phyloP scores from a whole-genome alignment of 2,797 vertebrate genomes.

The Amblyopsis hoosieri region DNA sequence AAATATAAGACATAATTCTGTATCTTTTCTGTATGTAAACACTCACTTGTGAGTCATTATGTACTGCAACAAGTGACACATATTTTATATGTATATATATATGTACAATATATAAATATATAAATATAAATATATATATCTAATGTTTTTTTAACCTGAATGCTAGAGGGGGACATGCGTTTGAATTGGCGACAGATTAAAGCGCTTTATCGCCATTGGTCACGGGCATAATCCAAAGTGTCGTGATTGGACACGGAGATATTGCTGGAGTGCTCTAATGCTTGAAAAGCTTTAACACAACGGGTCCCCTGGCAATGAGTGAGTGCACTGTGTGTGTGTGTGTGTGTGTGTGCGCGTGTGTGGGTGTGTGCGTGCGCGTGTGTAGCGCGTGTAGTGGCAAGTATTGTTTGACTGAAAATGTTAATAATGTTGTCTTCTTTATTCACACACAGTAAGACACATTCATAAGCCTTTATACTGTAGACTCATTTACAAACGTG shows the following conservation, averaged over 20 bases:
- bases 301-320: slow-evolving; percentile 37
- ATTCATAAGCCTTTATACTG: background rate
- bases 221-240: slow-evolving; percentile 65
- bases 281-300: slow-evolving; percentile 46
- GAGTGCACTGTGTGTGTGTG: slow-evolving; percentile 4
- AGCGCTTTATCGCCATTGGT: slow-evolving; percentile 68
- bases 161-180: slow-evolving; percentile 40
- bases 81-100: slow-evolving; percentile 16
- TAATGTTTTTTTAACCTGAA: slow-evolving; percentile 58
- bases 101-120: slow-evolving; percentile 35
- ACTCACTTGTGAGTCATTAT: background rate
- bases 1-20: slow-evolving; percentile 19
- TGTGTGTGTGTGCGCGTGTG: slow-evolving; percentile 19
- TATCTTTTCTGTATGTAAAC: slow-evolving; percentile 1
- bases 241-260: slow-evolving; percentile 69
- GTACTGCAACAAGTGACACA: too few relatives aligned
- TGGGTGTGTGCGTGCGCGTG: background rate
- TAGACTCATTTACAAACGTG: background rate
- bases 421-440: too few relatives aligned
- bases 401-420: background rate
- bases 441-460: slow-evolving; percentile 2
- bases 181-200: slow-evolving; percentile 67
- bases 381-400: background rate
- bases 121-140: too few relatives aligned
- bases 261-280: slow-evolving; percentile 67